Conservation (phyloP, 2,888 invertebrate genomes). For the Smittia sp. region DNA sequence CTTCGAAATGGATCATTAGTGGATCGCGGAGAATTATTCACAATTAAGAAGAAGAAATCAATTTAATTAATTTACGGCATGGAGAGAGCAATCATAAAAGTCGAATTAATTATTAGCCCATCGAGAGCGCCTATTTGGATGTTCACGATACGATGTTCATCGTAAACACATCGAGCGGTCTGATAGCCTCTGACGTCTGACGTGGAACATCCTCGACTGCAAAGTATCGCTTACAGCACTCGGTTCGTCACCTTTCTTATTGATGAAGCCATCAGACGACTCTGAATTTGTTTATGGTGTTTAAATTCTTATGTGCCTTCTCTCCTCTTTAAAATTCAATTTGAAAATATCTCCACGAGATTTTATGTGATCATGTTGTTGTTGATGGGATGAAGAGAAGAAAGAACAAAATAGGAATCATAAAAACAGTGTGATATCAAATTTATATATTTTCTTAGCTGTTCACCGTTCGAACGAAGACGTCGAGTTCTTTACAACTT, state of each 20-base stretch:
- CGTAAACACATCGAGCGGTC: background rate
- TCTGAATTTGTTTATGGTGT: background rate
- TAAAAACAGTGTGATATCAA: conserved; percentile 39
- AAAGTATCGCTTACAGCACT: background rate
- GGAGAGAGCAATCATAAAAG: background rate
- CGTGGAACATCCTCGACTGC: background rate
- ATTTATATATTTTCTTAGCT: conserved; percentile 6
- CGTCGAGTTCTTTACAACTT: conserved; percentile 26
- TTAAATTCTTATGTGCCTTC: background rate
- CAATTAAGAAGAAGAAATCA: conserved; percentile 20
- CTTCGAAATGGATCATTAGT: conserved; percentile 35
- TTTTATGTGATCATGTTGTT: background rate
- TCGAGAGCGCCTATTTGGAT: background rate
- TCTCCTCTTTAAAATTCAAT: conserved; percentile 32
- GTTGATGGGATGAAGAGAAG: background rate
- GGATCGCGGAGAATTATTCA: conserved; percentile 29
- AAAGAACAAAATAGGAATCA: conserved; percentile 33
- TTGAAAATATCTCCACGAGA: conserved; percentile 22
- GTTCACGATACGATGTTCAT: background rate
- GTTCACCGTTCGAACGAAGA: background rate
- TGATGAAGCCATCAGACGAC: conserved; percentile 23
- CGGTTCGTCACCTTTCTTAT: conserved; percentile 28
- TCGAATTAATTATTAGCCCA: conserved; percentile 8
- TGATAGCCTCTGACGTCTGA: background rate
- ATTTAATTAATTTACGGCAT: conserved; percentile 36